A percentile compares a stretch with the other conserved stretches of the same genome.
Conservation (phyloP, 2,797 vertebrate species). For the Dromococcyx pavoninus region DNA sequence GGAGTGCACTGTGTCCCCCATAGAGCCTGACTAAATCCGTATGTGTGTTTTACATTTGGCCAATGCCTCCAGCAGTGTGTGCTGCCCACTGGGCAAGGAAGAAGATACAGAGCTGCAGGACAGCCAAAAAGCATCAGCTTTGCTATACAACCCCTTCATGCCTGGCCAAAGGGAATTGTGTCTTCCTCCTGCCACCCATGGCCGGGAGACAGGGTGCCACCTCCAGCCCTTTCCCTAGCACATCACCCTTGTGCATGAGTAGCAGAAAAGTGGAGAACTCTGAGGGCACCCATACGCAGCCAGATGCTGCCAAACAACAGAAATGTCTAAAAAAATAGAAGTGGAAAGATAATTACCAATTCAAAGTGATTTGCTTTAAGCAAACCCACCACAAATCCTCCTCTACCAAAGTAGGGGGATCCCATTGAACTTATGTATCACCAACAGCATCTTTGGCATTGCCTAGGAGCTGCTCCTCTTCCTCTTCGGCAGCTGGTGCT, state of each 20-base stretch:
- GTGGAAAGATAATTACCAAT: not conserved
- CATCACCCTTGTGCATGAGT: no score
- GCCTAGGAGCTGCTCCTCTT: not conserved
- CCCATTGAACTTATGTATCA: not conserved
- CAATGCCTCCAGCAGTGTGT: fast-evolving
- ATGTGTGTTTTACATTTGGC: not conserved
- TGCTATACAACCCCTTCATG: not conserved
- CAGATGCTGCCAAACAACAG: not conserved
- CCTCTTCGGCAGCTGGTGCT: not conserved
- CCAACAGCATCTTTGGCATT: no score
- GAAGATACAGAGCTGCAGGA: not conserved
- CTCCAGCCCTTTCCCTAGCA: not conserved
- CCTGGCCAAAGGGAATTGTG: not conserved
- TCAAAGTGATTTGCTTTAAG: not conserved
- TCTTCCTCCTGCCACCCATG: not conserved
- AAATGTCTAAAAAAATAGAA: not conserved
- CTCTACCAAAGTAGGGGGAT: not conserved
- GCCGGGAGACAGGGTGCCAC: not conserved
- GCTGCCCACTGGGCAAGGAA: not conserved
- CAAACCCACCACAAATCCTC: not conserved
- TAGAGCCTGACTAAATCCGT: not conserved
- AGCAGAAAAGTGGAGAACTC: not conserved
- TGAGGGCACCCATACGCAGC: not conserved
- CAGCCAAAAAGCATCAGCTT: not conserved
- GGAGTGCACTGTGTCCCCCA: no score